phyloP scores from a whole-genome alignment of 2,113 vertebrate species.

The Riparia riparia region DNA sequence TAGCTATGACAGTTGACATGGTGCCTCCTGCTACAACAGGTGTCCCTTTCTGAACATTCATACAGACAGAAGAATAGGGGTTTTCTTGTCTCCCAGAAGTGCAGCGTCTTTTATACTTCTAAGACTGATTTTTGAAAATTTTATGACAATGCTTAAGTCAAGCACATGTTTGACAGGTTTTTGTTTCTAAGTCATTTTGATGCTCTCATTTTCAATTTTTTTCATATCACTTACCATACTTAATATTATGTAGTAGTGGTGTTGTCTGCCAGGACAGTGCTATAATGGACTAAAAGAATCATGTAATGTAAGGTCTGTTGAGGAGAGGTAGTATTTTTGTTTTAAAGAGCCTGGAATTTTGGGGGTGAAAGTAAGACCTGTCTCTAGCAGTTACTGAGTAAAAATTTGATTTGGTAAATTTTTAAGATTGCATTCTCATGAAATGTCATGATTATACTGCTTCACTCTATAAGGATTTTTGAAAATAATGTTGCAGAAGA shows the following conservation, averaged over 20 bases:
- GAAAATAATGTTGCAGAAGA: neutral
- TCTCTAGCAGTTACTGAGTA: neutral
- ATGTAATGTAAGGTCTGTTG: neutral
- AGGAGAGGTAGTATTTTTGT: neutral
- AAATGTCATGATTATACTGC: neutral
- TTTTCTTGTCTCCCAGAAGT: neutral
- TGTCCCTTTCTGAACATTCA: neutral
- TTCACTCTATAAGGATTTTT: neutral
- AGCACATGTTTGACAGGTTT: slow-evolving; percentile 17
- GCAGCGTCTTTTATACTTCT: neutral
- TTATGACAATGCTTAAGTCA: neutral
- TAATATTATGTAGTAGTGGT: neutral
- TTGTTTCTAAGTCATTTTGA: neutral
- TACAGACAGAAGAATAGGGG: neutral
- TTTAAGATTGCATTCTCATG: neutral
- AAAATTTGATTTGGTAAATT: neutral
- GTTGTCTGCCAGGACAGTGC: neutral
- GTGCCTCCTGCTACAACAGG: neutral
- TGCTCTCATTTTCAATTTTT: neutral
- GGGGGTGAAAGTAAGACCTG: neutral
- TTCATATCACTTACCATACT: neutral
- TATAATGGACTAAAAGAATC: neutral
- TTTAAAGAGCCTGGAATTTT: neutral
- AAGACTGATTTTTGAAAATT: neutral
- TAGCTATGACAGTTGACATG: neutral